Evolutionary conservation across 2,888 invertebrate species (phyloP), one percentile per base, ranked within the genome.

Genomic region (Trisateles emortualis): DNA sequence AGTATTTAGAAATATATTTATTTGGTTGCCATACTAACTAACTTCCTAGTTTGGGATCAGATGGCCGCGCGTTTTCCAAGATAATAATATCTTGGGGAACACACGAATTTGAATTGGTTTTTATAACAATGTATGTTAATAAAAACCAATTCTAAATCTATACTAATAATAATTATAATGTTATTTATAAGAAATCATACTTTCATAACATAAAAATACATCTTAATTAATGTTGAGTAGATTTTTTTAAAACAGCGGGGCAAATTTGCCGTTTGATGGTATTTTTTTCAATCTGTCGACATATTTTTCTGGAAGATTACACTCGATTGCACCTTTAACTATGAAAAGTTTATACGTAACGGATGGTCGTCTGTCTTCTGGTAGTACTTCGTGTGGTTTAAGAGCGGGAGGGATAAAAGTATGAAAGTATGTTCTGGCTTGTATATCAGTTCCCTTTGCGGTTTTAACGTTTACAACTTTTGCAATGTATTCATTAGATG

Each of bases 301-400:
- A n/a, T 66, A 67, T 3, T 59, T 35, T 17, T 17, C 1, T n/a
- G 71, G 63, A 30, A 67, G 16, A 13, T 24, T 5, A 24, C 63
- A 66, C 49, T 66, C 67, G 0, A 43, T 30, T 1, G 67, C 63
- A 1, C 67, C 71, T 17, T 32, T 48, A 8, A 70, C 16, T 11
- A 68, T 53, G 17, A 56, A 52, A 9, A 63, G 24, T 47, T 52
- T 51, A 11, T 68, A 70, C 1, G 62, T 69, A 1, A 66, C 44
- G 0, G 70, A 70, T 2, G 68, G 70, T 47, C 46, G 52, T 52
- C 70, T 63, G 1, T 59, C 17, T 4, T 24, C n/a, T 1, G 63
- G 59, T 24, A 69, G 51, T 8, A 2, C 9, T 8, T 40, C 26
- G 41, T 14, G n/a, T 5, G 45, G 24, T 40, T 35, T 24, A 5